Percentiles rank a stretch among this genome's conserved stretches.
phyloP scores from a whole-genome alignment of 2,113 vertebrate genomes.

The Anser brachyrhynchus region DNA sequence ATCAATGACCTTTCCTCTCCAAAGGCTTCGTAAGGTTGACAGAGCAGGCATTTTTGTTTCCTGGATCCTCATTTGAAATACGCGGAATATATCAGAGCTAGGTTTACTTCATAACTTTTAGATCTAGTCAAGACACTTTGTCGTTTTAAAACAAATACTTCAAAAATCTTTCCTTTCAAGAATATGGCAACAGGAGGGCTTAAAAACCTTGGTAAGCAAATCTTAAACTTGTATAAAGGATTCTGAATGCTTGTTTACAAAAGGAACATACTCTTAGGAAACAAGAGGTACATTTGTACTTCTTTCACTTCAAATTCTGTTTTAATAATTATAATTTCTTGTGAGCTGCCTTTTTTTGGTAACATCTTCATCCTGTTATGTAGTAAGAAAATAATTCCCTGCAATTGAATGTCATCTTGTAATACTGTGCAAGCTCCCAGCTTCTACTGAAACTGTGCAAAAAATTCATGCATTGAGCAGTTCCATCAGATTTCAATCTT shows the following conservation, averaged over 20 bases:
- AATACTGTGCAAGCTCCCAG: background rate
- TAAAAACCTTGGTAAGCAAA: background rate
- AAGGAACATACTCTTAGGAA: background rate
- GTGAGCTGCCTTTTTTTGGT: background rate
- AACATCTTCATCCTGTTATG: background rate
- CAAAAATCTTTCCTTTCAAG: background rate
- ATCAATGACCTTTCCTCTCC: background rate
- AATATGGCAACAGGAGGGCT: background rate
- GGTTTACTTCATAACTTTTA: background rate
- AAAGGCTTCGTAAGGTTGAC: background rate
- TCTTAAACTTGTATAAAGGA: background rate
- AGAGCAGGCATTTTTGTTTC: background rate
- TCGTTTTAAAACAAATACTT: background rate
- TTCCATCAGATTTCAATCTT: background rate
- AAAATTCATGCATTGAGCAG: background rate
- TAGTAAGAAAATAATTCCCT: background rate
- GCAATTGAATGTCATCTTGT: background rate
- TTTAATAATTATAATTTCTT: background rate
- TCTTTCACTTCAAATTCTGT: background rate
- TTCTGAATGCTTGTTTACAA: background rate
- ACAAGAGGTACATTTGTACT: background rate
- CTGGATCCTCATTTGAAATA: background rate
- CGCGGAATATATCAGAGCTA: background rate
- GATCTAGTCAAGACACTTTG: background rate
- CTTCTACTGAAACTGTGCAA: background rate